These are phyloP conservation scores for Callaeas wilsoni DNA, from an alignment of 2,113 vertebrate genomes.

Conservation along the genomic window DNA sequence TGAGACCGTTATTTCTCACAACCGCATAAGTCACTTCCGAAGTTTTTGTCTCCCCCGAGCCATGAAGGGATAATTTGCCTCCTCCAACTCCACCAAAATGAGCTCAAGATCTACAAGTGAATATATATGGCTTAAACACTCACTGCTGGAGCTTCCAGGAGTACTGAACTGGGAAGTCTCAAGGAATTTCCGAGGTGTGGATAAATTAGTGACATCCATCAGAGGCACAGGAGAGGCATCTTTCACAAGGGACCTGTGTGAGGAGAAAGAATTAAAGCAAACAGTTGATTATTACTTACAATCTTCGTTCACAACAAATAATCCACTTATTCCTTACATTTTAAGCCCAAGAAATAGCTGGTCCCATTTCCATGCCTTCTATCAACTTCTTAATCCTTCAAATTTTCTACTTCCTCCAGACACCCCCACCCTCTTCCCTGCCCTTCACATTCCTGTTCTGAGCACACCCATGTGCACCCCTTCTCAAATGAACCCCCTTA, in stretches of 20 bases:
- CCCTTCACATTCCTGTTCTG: neutral
- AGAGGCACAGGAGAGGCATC: conserved; percentile 79
- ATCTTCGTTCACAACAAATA: neutral
- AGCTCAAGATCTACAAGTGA: neutral
- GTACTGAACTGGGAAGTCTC: conserved; percentile 86
- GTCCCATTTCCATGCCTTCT: neutral
- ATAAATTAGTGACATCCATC: conserved; percentile 86
- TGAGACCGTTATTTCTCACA: no score
- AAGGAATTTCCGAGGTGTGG: conserved; percentile 88
- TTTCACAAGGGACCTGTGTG: conserved; percentile 77
- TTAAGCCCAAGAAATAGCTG: neutral
- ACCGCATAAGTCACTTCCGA: neutral
- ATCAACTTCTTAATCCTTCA: neutral
- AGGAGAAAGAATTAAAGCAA: neutral
- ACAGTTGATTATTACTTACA: neutral
- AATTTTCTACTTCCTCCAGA: neutral
- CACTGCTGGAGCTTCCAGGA: conserved; percentile 80
- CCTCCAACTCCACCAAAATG: neutral
- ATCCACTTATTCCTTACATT: neutral
- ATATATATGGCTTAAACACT: neutral
- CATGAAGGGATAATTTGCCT: accelerated
- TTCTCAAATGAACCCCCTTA: neutral
- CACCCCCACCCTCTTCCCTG: neutral
- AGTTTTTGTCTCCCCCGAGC: neutral
- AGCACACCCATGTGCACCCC: accelerated